Evolutionary conservation across 2,113 vertebrate genomes (phyloP), one percentile per base, ranked within the genome.

Genomic region (Pelecanoides urinatrix): DNA sequence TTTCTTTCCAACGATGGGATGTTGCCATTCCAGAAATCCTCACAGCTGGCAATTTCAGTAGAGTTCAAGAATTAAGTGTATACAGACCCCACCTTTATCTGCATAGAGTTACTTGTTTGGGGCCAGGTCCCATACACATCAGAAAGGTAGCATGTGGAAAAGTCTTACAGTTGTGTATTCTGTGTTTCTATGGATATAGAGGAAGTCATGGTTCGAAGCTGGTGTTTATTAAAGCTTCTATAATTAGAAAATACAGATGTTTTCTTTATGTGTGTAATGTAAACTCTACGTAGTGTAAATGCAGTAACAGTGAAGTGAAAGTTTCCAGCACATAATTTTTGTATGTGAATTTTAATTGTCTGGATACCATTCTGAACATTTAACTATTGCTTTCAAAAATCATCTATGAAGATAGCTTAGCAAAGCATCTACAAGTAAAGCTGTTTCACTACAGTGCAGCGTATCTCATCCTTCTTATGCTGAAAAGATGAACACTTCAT

Each of bases 231-330:
- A 91, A 59, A 90, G 63, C 19, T 68, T 61, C 85, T 88, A 76
- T 76, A 96, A 91, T 90, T 94, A 92, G 78, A 94, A 86, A 92
- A 93, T 50, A 27, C 84, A 91, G 65, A 89, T 68, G n/a, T 87
- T 94, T 94, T 74, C 76, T 96, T 80, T 79, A 81, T 65, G 44
- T 23, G 36, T 30, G 16, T 40, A 94, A 81, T 52, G 36, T 75
- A 88, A 93, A 81, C 65, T 77, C 34, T 70, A 17, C 1, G 3
- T 18, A 44, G 67, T 61, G 27, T 53, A 94, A 94, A 75, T 85
- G 81, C 40, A 85, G 44, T 16, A 78, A 82, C 34, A 83, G 40
- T 40, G 67, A 89, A 90, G 47, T 59, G 80, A 82, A 94, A 82
- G 49, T 91, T 96, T 96, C 78, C 93, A 78, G 59, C 32, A 23